phyloP scores from a whole-genome alignment of 2,888 invertebrate genomes.

The Cylindroiulus punctatus region DNA sequence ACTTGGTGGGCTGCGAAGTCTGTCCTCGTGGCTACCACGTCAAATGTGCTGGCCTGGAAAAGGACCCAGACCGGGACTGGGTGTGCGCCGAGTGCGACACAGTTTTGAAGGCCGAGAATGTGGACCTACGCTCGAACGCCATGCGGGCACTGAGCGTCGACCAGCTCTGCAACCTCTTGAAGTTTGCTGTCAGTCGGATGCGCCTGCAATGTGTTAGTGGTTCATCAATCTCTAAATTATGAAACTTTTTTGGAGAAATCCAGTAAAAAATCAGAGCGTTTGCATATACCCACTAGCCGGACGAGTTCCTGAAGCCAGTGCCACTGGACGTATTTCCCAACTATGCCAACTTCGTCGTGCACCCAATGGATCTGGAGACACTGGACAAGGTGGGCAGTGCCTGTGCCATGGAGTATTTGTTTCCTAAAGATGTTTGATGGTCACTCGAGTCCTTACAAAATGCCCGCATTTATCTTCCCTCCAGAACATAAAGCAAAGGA shows the following conservation, averaged over 20 bases:
- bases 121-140: conserved; percentile 71
- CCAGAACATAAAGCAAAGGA: conserved; percentile 77
- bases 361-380: conserved; percentile 84
- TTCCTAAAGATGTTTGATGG: background rate
- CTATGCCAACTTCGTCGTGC: conserved; percentile 83
- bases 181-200: conserved; percentile 83
- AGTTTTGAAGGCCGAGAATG: conserved; percentile 78
- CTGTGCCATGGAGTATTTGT: background rate
- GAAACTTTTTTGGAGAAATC: background rate
- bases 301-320: conserved; percentile 82
- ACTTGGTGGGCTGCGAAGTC: conserved; percentile 75
- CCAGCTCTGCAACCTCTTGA: conserved; percentile 80
- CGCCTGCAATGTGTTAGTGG: conserved; percentile 80
- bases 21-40: conserved; percentile 88
- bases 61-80: conserved; percentile 72
- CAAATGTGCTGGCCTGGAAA: conserved; percentile 72
- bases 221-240: conserved; percentile 57
- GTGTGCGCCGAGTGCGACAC: conserved; percentile 87
- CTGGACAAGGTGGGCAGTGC: conserved; percentile 69
- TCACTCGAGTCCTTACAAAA: no score
- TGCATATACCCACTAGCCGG: conserved; percentile 63
- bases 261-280: background rate
- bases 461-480: conserved; percentile 58
- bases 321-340: conserved; percentile 77
- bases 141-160: conserved; percentile 79